phyloP scores from a whole-genome alignment of 1,140 invertebrate species.

The Xylocopa sonorina region DNA sequence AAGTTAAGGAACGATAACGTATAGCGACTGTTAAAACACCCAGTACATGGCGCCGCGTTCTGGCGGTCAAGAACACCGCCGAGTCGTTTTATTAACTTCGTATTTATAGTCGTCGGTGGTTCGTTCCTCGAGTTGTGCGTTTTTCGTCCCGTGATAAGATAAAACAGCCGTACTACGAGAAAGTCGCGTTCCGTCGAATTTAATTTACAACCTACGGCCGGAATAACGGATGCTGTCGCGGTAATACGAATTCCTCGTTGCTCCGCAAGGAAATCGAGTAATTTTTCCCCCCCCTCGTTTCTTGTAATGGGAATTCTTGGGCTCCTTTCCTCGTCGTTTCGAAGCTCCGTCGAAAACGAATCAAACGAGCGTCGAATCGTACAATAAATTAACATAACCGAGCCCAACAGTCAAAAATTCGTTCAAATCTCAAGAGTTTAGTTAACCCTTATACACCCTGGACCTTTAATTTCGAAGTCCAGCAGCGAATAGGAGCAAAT shows the following conservation, averaged over 20 bases:
- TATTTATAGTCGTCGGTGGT: slow-evolving; percentile 59
- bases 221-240: background rate
- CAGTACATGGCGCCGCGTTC: slow-evolving; percentile 6
- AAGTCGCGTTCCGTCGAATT: background rate
- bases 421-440: background rate
- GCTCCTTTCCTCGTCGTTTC: too few species aligned
- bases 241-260: slow-evolving; percentile 7
- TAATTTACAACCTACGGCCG: background rate
- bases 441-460: background rate
- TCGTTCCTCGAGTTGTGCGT: background rate
- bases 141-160: background rate
- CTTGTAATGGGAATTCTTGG: background rate
- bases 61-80: slow-evolving; percentile 48
- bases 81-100: slow-evolving; percentile 57
- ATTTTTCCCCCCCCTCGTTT: background rate
- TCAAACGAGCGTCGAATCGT: too few species aligned
- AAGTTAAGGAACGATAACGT: too few species aligned
- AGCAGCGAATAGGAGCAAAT: background rate
- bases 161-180: background rate
- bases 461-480: background rate
- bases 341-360: too few species aligned
- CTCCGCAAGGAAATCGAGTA: background rate
- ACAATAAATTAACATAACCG: too few species aligned
- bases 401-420: background rate
- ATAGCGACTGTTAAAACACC: background rate